Percentiles rank a stretch among this genome's conserved stretches.
Evolutionary conservation across 2,113 vertebrate genomes (phyloP).

Genomic region (Triplophysa rosa): DNA sequence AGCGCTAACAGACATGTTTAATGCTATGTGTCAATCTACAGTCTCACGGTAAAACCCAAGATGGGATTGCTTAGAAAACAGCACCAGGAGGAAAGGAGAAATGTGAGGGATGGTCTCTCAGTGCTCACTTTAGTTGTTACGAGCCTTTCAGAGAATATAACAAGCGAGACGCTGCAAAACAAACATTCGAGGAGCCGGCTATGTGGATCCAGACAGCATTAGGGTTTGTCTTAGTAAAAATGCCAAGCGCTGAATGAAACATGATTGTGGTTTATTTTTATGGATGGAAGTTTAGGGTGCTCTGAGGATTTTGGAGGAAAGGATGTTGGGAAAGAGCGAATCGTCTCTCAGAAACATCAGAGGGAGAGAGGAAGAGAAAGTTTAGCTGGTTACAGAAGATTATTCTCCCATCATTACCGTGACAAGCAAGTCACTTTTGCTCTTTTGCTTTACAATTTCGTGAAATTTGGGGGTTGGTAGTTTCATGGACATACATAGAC

Average conservation of each 20-base stretch:
- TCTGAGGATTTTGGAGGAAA: slow-evolving; percentile 1
- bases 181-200: neutral
- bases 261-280: slow-evolving; percentile 2
- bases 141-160: neutral
- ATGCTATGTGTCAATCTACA: slow-evolving; percentile 44
- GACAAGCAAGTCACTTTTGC: neutral
- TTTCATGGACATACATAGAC: no score
- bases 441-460: no score
- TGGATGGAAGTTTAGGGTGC: slow-evolving; percentile 2
- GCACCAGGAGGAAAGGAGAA: neutral
- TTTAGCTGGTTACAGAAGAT: neutral
- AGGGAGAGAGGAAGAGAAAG: neutral
- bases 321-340: neutral
- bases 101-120: slow-evolving; percentile 8
- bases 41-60: slow-evolving; percentile 9
- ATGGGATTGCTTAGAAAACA: slow-evolving; percentile 39
- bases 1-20: slow-evolving; percentile 41
- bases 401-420: neutral
- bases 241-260: neutral
- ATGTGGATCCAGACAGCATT: slow-evolving; percentile 1
- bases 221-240: neutral
- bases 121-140: slow-evolving; percentile 10
- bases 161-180: neutral
- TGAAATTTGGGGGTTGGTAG: no score
- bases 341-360: slow-evolving; percentile 1